These are phyloP conservation scores for Dryas iulia DNA, from an alignment of 1,140 invertebrate species.

Conservation along the genomic window DNA sequence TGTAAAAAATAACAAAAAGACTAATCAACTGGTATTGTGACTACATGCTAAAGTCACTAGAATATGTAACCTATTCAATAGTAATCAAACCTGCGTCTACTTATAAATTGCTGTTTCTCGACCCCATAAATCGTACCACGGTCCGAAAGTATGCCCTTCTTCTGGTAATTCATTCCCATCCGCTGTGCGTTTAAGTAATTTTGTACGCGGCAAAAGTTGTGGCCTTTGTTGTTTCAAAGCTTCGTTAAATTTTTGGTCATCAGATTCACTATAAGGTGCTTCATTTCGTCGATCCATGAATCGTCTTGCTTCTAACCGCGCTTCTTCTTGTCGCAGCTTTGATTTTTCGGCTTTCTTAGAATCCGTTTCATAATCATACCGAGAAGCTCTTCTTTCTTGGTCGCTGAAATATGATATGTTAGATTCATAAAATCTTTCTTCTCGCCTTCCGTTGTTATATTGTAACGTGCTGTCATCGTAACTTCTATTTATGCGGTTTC, in stretches of 20 bases:
- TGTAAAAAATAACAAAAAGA: slow-evolving; percentile 1
- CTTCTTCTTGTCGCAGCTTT: slow-evolving; percentile 77
- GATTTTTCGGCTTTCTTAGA: slow-evolving; percentile 81
- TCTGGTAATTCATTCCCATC: slow-evolving; percentile 80
- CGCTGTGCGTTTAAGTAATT: slow-evolving; percentile 80
- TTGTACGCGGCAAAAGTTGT: slow-evolving; percentile 86
- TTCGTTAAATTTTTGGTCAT: slow-evolving; percentile 84
- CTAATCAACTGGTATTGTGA: slow-evolving; percentile 25
- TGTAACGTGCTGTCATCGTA: slow-evolving; percentile 73
- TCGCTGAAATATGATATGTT: slow-evolving; percentile 77
- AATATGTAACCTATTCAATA: slow-evolving; percentile 15
- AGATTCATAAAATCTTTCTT: slow-evolving; percentile 79
- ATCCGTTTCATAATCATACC: slow-evolving; percentile 81
- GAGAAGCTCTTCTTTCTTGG: slow-evolving; percentile 78
- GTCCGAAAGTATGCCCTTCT: slow-evolving; percentile 87
- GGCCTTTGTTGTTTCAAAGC: slow-evolving; percentile 80
- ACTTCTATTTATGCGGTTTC: slow-evolving; percentile 67
- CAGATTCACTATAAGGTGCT: slow-evolving; percentile 80
- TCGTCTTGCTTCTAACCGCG: slow-evolving; percentile 71
- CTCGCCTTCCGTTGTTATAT: slow-evolving; percentile 73
- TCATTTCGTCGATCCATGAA: slow-evolving; percentile 74
- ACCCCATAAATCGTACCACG: slow-evolving; percentile 94
- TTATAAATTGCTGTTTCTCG: slow-evolving; percentile 76
- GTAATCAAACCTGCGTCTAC: slow-evolving; percentile 53
- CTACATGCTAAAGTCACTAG: slow-evolving; percentile 19